Evolutionary conservation across 2,797 vertebrate genomes (phyloP).

Genomic region (Eutrigla gurnardus): DNA sequence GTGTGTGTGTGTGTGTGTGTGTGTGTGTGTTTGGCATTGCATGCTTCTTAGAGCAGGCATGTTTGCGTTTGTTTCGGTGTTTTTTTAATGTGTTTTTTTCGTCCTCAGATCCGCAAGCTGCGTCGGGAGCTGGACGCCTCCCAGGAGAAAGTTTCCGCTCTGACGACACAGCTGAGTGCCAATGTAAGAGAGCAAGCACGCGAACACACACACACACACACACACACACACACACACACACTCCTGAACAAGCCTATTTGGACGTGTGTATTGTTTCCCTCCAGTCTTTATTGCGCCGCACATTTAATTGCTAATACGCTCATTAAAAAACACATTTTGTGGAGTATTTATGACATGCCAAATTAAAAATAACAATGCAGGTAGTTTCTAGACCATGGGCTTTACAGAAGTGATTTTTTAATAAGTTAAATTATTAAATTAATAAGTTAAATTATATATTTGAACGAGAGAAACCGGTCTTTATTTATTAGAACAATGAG

Average conservation of each 20-base stretch:
- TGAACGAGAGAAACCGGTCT: background rate
- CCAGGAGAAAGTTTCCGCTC: constrained; percentile 97
- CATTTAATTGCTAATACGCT: background rate
- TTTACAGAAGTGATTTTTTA: background rate
- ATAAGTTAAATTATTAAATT: background rate
- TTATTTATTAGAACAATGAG: background rate
- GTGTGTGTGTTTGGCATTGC: no score
- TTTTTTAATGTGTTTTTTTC: constrained; percentile 39
- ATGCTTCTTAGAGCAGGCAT: no score
- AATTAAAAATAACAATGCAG: background rate
- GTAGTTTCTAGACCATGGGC: background rate
- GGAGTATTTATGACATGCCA: background rate
- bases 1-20: background rate
- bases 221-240: constrained; percentile 5
- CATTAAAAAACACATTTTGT: background rate
- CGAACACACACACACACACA: constrained; percentile 12
- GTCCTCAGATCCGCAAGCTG: constrained; percentile 93
- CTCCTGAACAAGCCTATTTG: background rate
- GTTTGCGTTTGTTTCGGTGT: constrained; percentile 7
- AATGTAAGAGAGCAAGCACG: constrained; percentile 87
- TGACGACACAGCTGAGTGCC: constrained; percentile 96
- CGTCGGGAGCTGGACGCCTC: constrained; percentile 95
- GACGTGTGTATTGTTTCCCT: background rate
- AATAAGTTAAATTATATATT: no score
- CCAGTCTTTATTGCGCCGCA: background rate